Conservation (phyloP, 2,888 invertebrate genomes). For the Macroteleia sp. region DNA sequence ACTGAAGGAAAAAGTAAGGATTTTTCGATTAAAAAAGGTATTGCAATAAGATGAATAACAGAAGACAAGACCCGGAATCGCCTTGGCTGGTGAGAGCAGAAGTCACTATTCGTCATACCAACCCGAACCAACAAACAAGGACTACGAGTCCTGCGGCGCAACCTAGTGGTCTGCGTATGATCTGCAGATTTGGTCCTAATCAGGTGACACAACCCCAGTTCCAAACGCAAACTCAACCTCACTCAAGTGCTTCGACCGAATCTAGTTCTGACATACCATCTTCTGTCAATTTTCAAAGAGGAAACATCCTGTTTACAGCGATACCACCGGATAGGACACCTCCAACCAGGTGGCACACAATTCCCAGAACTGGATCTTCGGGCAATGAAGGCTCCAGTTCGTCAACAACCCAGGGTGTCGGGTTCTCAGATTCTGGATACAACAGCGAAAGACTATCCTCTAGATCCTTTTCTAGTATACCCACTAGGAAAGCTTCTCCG, state of each 20-base stretch:
- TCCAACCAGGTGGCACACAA: constrained; percentile 72
- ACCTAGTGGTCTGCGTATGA: constrained; percentile 27
- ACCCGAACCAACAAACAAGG: constrained; percentile 66
- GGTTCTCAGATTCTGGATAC: constrained; percentile 85
- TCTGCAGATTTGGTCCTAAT: constrained; percentile 27
- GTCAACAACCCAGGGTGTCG: constrained; percentile 63
- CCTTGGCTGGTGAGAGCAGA: constrained; percentile 90
- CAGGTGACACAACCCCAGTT: neutral
- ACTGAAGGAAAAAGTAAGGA: neutral
- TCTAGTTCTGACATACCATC: neutral
- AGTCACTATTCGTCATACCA: constrained; percentile 86
- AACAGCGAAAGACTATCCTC: constrained; percentile 85
- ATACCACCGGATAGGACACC: constrained; percentile 80
- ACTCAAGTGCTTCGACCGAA: neutral
- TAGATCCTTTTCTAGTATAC: constrained; percentile 79
- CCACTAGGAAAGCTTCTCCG: constrained; percentile 75
- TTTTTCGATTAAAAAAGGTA: too few relatives aligned
- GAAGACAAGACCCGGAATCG: constrained; percentile 79
- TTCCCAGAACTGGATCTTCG: constrained; percentile 71
- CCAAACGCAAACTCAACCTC: too few relatives aligned
- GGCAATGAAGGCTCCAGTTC: constrained; percentile 65
- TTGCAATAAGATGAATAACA: constrained; percentile 13
- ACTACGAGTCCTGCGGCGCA: constrained; percentile 2
- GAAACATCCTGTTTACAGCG: constrained; percentile 85
- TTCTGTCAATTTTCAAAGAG: constrained; percentile 83